Evolutionary conservation across 2,888 invertebrate species (phyloP).

Genomic region (Drosophila hamatofila): DNA sequence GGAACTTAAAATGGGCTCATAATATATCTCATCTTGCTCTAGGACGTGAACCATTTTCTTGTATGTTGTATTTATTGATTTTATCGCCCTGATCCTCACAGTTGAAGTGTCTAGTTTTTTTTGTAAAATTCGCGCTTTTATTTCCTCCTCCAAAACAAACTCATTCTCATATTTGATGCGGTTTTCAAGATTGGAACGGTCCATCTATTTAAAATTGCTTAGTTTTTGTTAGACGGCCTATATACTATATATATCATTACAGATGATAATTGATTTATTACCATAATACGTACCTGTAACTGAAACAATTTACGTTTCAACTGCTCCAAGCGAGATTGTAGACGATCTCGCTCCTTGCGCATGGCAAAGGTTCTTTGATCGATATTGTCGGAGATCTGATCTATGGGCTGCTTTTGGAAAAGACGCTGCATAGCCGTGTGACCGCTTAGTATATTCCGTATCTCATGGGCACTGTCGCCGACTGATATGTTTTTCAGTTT

Average conservation of each 20-base stretch:
- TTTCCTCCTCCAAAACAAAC: constrained; percentile 78
- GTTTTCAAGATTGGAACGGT: constrained; percentile 76
- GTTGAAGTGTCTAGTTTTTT: constrained; percentile 83
- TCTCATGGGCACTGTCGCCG: constrained; percentile 71
- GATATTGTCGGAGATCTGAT: constrained; percentile 81
- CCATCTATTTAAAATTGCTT: constrained; percentile 52
- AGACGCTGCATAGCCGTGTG: constrained; percentile 81
- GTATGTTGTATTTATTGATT: constrained; percentile 81
- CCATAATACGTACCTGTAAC: constrained; percentile 62
- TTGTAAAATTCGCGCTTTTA: constrained; percentile 67
- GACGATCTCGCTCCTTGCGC: constrained; percentile 83
- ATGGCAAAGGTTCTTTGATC: constrained; percentile 83
- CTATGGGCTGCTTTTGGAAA: constrained; percentile 82
- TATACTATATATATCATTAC: no score
- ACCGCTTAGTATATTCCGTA: constrained; percentile 80
- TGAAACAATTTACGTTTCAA: constrained; percentile 69
- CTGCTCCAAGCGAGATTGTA: constrained; percentile 66
- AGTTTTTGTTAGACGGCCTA: no score
- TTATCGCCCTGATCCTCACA: constrained; percentile 82
- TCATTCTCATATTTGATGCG: constrained; percentile 81
- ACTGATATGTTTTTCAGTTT: constrained; percentile 75
- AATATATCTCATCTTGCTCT: constrained; percentile 82
- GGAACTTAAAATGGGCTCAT: constrained; percentile 83
- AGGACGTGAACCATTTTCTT: constrained; percentile 80
- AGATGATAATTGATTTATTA: neutral